A percentile compares a stretch with the other conserved stretches of the same genome.
Conservation (phyloP, 2,797 vertebrate species). For the Odontamblyopus lacepedii region DNA sequence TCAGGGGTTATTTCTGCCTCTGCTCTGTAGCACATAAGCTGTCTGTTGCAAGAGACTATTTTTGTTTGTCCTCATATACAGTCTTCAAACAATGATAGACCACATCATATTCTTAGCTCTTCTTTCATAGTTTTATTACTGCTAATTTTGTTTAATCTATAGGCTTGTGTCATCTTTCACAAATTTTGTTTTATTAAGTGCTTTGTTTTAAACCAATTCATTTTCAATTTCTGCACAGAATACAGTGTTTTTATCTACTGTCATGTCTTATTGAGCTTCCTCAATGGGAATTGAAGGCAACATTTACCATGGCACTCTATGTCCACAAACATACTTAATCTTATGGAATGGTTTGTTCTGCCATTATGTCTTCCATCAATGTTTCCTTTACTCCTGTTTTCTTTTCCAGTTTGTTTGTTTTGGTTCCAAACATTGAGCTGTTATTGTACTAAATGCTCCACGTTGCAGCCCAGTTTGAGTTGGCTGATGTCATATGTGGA, state of each 20-base stretch:
- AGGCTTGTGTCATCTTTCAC: slow-evolving; percentile 5
- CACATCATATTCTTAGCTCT: slow-evolving; percentile 19
- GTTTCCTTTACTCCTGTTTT: slow-evolving; percentile 20
- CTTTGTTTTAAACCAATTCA: neutral
- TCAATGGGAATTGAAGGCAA: slow-evolving; percentile 16
- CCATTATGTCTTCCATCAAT: slow-evolving; percentile 10
- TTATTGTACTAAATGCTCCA: slow-evolving; percentile 18
- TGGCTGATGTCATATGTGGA: slow-evolving; percentile 15
- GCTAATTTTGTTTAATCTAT: neutral
- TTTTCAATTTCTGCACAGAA: neutral
- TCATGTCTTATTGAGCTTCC: neutral
- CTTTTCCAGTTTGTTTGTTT: slow-evolving; percentile 18
- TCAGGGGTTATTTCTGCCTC: slow-evolving; percentile 57
- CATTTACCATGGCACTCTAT: slow-evolving; percentile 31
- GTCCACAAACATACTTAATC: slow-evolving; percentile 24
- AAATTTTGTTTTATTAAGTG: neutral
- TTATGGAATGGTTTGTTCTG: slow-evolving; percentile 9
- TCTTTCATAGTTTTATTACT: neutral
- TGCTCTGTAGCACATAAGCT: slow-evolving; percentile 22
- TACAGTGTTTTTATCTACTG: neutral
- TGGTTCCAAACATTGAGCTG: slow-evolving; percentile 13
- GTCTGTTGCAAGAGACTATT: slow-evolving; percentile 42
- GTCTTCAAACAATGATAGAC: slow-evolving; percentile 23
- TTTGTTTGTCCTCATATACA: slow-evolving; percentile 39
- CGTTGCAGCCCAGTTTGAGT: neutral